phyloP scores from a whole-genome alignment of 2,113 vertebrate genomes.

The Megaptera novaeangliae region DNA sequence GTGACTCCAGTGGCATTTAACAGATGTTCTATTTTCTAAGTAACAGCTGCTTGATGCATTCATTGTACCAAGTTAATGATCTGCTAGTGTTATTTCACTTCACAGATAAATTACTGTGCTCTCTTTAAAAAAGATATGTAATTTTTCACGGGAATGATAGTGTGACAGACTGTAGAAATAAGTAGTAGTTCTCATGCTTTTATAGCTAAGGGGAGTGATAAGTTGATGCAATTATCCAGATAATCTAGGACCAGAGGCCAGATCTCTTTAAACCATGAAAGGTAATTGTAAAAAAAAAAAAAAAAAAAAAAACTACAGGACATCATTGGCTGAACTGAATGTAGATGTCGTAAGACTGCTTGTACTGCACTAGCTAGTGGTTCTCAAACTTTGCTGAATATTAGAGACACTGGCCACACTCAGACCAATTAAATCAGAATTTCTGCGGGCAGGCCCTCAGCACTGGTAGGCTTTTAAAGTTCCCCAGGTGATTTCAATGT shows the following conservation, averaged over 20 bases:
- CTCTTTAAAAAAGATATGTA: conserved; percentile 49
- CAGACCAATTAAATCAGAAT: neutral
- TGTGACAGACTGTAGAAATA: conserved; percentile 60
- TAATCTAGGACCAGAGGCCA: conserved; percentile 45
- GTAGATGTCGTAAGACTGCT: too few species aligned
- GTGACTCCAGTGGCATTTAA: conserved; percentile 50
- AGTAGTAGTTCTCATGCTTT: conserved; percentile 51
- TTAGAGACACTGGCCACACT: neutral
- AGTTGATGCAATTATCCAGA: conserved; percentile 51
- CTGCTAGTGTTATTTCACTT: conserved; percentile 68
- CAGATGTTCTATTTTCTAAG: conserved; percentile 64
- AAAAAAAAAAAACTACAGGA: neutral
- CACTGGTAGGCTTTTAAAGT: neutral
- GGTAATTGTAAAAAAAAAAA: neutral
- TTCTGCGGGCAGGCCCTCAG: neutral
- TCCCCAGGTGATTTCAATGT: neutral
- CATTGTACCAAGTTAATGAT: conserved; percentile 71
- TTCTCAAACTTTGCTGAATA: neutral
- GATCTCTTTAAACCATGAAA: conserved; percentile 38
- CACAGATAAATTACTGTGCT: conserved; percentile 65
- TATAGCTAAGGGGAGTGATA: conserved; percentile 2
- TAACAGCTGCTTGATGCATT: conserved; percentile 62
- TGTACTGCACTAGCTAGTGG: neutral
- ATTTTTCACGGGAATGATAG: conserved; percentile 66
- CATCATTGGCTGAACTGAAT: neutral